Evolutionary conservation across 1,140 invertebrate species (phyloP), one percentile per base, ranked within the genome.

Genomic region (Zaprionus davidi): DNA sequence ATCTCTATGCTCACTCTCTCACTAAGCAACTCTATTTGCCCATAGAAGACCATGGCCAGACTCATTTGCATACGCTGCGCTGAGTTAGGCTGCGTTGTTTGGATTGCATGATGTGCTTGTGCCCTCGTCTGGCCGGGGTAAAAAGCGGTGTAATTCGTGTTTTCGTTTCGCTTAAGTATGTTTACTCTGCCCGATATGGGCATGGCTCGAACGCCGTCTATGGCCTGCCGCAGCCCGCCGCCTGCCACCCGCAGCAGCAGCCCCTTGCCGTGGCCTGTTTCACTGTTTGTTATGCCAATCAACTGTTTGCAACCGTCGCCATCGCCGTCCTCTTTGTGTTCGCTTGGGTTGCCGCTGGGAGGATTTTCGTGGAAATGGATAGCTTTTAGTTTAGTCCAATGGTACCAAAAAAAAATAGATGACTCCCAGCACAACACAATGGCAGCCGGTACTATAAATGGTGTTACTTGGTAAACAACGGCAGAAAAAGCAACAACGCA

Each of bases 121-220:
- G 71, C 76, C 64, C 65, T 78, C 76, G 71, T 74, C 71, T 74
- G 60, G 74, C 20, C 69, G 38, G 56, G 62, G 57, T 62, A 66
- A 71, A 76, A 71, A 72, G 73, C 74, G 71, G 70, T 78, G 65
- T 77, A 79, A 77, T 75, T 78, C 63, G 71, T 86, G 82, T 79
- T 78, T 85, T 84, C 81, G 78, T 78, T 71, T 80, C 69, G 72
- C 78, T 83, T 84, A 88, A 88, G 84, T 84, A 81, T 88, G 84
- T 88, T 88, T 88, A 78, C 81, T 66, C 63, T 65, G 67, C 5
- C 63, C 79, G 83, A 76, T 69, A 71, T 76, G 73, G 73, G 73
- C 73, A 76, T 71, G 66, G 71, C 66, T 66, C 38, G 68, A 55
- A 55, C 64, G 17, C 34, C 46, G 56, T 67, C 56, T 41, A 55